phyloP scores from a whole-genome alignment of 2,797 vertebrate genomes.

The Argyrosomus regius region DNA sequence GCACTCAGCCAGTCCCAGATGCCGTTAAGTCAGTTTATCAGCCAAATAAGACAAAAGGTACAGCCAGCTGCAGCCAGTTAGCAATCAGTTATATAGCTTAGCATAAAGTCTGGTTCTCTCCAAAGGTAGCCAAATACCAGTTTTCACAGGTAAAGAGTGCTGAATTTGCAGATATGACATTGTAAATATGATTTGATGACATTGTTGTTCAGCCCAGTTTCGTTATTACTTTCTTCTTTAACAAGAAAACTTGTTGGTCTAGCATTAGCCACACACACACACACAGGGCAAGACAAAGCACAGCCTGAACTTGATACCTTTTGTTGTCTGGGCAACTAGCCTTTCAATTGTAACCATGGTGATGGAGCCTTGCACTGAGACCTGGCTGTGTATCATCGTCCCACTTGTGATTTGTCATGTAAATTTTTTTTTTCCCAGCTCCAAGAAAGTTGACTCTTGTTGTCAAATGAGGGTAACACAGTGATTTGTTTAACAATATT shows the following conservation, averaged over 20 bases:
- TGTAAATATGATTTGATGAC: neutral
- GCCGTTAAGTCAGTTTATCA: neutral
- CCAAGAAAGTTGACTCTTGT: constrained; percentile 19
- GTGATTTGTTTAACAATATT: constrained; percentile 79
- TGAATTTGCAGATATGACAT: neutral
- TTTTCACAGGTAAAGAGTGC: neutral
- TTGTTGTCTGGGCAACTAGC: constrained; percentile 56
- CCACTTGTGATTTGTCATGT: constrained; percentile 61
- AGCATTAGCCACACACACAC: constrained; percentile 16
- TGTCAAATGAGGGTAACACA: constrained; percentile 28
- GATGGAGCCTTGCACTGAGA: constrained; percentile 26
- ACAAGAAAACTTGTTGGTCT: constrained; percentile 26
- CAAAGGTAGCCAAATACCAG: no score
- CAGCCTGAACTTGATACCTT: constrained; percentile 58
- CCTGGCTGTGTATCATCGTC: constrained; percentile 21
- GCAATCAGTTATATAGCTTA: neutral
- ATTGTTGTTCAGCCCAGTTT: neutral
- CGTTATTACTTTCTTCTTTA: constrained; percentile 7
- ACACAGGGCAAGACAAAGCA: constrained; percentile 32
- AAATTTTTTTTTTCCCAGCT: constrained; percentile 29
- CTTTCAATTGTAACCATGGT: constrained; percentile 63
- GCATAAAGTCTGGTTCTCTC: neutral
- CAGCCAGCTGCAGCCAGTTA: neutral
- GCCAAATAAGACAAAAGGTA: neutral
- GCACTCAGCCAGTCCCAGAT: neutral